Conservation (phyloP, 2,888 invertebrate species). For the Arge pagana region DNA sequence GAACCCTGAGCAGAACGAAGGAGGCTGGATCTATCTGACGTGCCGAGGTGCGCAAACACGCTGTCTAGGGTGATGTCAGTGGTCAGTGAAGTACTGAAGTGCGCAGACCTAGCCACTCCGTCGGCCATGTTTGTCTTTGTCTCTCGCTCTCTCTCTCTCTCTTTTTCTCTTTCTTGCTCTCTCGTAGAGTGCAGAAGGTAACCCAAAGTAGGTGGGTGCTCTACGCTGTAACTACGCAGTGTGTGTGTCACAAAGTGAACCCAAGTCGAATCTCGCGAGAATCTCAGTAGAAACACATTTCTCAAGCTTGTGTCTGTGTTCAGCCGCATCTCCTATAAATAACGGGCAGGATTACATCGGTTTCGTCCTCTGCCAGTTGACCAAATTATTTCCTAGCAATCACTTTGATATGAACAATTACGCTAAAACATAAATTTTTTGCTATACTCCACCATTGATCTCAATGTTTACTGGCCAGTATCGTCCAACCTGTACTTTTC, state of each 20-base stretch:
- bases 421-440: slow-evolving; percentile 9
- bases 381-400: slow-evolving; percentile 31
- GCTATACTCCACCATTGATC: slow-evolving; percentile 17
- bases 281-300: slow-evolving; percentile 51
- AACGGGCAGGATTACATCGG: slow-evolving; percentile 56
- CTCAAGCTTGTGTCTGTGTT: slow-evolving; percentile 48
- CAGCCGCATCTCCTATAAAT: slow-evolving; percentile 59
- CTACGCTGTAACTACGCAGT: slow-evolving; percentile 55
- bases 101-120: slow-evolving; percentile 50
- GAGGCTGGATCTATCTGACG: slow-evolving; percentile 44
- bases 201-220: slow-evolving; percentile 55
- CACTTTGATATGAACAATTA: slow-evolving; percentile 7
- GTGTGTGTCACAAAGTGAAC: slow-evolving; percentile 55
- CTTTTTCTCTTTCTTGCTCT: slow-evolving; percentile 36
- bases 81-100: slow-evolving; percentile 51
- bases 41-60: slow-evolving; percentile 44
- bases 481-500: slow-evolving; percentile 16
- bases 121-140: slow-evolving; percentile 37
- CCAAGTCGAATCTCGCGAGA: slow-evolving; percentile 56
- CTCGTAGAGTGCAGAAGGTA: slow-evolving; percentile 54
- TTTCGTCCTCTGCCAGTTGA: slow-evolving; percentile 43
- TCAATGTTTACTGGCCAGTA: slow-evolving; percentile 17
- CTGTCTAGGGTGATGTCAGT: slow-evolving; percentile 41
- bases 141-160: slow-evolving; percentile 31
- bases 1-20: slow-evolving; percentile 47